Base-by-base conservation (phyloP, 2,113 vertebrate genomes). In the Pachycephala philippinensis region DNA sequence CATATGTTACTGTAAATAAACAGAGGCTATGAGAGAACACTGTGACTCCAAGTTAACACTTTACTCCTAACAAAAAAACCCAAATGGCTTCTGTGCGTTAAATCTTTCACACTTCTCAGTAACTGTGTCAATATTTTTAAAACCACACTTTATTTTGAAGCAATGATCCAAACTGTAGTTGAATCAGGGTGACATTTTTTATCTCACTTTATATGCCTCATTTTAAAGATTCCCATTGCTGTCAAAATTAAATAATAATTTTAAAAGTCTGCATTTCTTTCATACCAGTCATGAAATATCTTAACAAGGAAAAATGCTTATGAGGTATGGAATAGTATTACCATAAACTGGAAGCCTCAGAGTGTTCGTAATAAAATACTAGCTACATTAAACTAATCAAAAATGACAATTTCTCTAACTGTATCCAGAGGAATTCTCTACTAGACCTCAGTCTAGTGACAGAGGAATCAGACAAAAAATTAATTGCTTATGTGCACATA, bases 291-390 rank as follows among this genome's bases (percentile, higher is more conserved):
- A 74, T 63, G 47, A 89, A 95, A 74, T 68, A 88, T 20, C 63
- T 86, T 74, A 77, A 76, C 16, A 74, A 44, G 39, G 76, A 95
- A 95, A 96, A 97, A 66, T 86, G 16, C 30, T 78, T 74, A 52
- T 1, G 6, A 61, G 19, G 19, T 84, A 92, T 52, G 54, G 79
- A 96, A 86, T 59, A 81, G 27, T 59, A 84, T 54, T 92, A 81
- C 65, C 37, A 66, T 42, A 53, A 84, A 59, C 10, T 89, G 80
- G 59, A 78, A 89, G 60, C 24, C 20, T 86, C 35, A 47, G 53
- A 45, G 13, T 81, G 52, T 52, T 56, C 8, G 3, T 90, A 81
- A 59, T 23, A 92, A 93, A 92, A 72, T 19, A 39, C 57, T 52
- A 63, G 44, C 39, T 94, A 39, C 12, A 23, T 70, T 90, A 80